These are phyloP conservation scores for Aphrophora alni DNA, from an alignment of 2,888 invertebrate genomes.

Conservation along the genomic window DNA sequence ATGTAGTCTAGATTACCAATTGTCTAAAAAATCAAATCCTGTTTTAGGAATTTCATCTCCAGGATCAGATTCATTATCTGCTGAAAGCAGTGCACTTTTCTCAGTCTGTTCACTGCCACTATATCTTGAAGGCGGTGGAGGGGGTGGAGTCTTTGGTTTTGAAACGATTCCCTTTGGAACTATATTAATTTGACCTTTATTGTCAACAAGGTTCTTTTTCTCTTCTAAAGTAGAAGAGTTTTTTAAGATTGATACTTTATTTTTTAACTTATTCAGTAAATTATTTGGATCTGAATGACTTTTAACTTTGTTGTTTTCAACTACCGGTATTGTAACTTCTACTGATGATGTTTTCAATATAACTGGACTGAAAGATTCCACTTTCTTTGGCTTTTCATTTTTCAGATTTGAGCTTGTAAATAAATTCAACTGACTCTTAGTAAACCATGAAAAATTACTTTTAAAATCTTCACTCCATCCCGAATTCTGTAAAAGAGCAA, in stretches of 20 bases:
- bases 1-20: conserved; percentile 63
- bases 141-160: conserved; percentile 54
- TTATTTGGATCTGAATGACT: conserved; percentile 36
- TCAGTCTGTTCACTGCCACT: conserved; percentile 27
- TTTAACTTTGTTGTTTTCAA: conserved; percentile 38
- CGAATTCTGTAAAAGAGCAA: conserved; percentile 57
- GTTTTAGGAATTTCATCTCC: conserved; percentile 60
- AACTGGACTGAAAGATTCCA: background rate
- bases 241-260: conserved; percentile 47
- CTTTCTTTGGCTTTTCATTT: conserved; percentile 54
- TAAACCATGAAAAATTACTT: conserved; percentile 88
- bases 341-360: conserved; percentile 22
- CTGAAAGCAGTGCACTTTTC: conserved; percentile 35
- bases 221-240: conserved; percentile 41
- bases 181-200: conserved; percentile 28
- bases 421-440: conserved; percentile 80
- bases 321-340: background rate
- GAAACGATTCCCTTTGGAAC: conserved; percentile 42
- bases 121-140: conserved; percentile 51
- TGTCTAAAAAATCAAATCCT: conserved; percentile 64
- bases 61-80: conserved; percentile 38
- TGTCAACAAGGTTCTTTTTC: conserved; percentile 35
- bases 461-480: conserved; percentile 58
- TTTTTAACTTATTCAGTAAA: conserved; percentile 48
- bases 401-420: conserved; percentile 54